Percentiles rank a stretch among this genome's conserved stretches.
These are phyloP conservation scores for Poeciliopsis turrubarensis DNA, from an alignment of 2,113 vertebrate genomes.

Conservation along the genomic window DNA sequence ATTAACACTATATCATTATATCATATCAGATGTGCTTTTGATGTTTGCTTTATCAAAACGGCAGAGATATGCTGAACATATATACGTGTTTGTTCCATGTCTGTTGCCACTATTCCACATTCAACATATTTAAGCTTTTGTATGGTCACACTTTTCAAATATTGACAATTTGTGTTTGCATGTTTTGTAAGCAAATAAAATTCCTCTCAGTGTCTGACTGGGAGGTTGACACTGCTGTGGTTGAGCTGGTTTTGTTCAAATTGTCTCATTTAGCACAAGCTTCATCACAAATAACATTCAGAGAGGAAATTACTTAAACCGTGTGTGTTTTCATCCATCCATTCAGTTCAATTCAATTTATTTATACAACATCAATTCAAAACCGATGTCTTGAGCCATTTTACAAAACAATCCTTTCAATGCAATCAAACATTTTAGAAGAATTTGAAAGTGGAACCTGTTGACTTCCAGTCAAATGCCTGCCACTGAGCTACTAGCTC, in stretches of 20 bases:
- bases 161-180: conserved; percentile 37
- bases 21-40: conserved; percentile 21
- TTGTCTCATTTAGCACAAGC: background rate
- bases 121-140: conserved; percentile 14
- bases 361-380: too few relatives aligned
- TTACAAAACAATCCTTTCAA: too few relatives aligned
- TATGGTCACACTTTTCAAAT: conserved; percentile 15
- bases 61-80: conserved; percentile 3
- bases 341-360: too few relatives aligned
- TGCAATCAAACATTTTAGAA: too few relatives aligned
- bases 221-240: background rate
- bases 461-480: background rate
- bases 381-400: too few relatives aligned
- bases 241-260: background rate
- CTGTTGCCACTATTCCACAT: conserved; percentile 19
- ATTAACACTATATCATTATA: conserved; percentile 2
- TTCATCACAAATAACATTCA: background rate
- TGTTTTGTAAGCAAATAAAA: conserved; percentile 53
- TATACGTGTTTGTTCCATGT: conserved; percentile 4
- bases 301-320: too few relatives aligned
- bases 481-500: background rate
- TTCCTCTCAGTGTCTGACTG: conserved; percentile 11
- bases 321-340: too few relatives aligned
- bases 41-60: conserved; percentile 20
- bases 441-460: background rate